These are phyloP conservation scores for Mantis religiosa DNA, from an alignment of 2,888 invertebrate species.

Conservation along the genomic window DNA sequence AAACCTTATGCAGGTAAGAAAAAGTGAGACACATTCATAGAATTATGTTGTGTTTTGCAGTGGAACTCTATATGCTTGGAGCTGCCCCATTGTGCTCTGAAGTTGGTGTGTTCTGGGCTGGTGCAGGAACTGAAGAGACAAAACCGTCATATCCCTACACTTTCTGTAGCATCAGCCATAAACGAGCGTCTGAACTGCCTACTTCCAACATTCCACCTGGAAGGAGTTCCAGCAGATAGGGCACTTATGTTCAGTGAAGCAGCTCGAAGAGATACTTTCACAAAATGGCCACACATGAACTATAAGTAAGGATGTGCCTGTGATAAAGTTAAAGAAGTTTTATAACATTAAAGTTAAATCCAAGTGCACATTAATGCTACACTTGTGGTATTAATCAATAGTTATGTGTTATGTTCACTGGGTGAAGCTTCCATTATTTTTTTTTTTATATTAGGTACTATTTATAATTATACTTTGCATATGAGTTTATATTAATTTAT, in stretches of 20 bases:
- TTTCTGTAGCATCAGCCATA: conserved; percentile 85
- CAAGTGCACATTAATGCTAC: no score
- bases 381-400: no score
- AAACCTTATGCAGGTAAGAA: no score
- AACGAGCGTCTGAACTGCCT: conserved; percentile 81
- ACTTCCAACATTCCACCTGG: conserved; percentile 51
- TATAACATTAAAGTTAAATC: no score
- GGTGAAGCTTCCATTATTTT: no score
- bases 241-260: conserved; percentile 88
- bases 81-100: conserved; percentile 72
- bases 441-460: no score
- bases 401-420: no score
- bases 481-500: no score
- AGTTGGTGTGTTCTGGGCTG: conserved; percentile 72
- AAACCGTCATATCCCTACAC: conserved; percentile 77
- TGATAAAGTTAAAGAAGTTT: not conserved
- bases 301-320: conserved; percentile 68
- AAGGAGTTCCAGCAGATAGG: conserved; percentile 49
- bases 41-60: conserved; percentile 50
- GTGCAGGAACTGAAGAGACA: conserved; percentile 78
- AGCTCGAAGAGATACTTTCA: conserved; percentile 84
- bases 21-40: not conserved
- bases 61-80: conserved; percentile 88
- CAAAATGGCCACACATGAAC: conserved; percentile 94
- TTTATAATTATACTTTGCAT: no score